Evolutionary conservation across 1,140 invertebrate species (phyloP), one percentile per base, ranked within the genome.

Genomic region (Calosoma granatense): DNA sequence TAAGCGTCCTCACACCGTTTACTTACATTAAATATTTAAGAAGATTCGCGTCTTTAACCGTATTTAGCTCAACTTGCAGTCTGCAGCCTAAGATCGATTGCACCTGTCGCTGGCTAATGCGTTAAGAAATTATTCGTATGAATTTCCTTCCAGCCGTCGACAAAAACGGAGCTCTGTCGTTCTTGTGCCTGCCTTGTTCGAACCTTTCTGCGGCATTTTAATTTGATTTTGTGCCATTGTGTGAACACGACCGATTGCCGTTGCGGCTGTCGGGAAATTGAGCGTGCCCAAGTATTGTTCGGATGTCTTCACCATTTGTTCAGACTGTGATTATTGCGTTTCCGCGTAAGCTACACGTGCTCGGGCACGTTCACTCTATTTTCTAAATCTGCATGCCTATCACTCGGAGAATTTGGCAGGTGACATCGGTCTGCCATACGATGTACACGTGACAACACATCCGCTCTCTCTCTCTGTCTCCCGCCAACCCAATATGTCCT

Each of bases 181-280:
- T n/a, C n/a, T n/a, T n/a, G n/a, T n/a, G n/a, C n/a, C n/a, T n/a
- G n/a, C n/a, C n/a, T n/a, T n/a, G n/a, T n/a, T n/a, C n/a, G 26
- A 36, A 36, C 41, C 17, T 47, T 47, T 47, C 17, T 47, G 41
- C 15, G 41, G 41, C 41, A 47, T 47, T 47, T 47, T 47, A 47
- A 47, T 47, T 47, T 47, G 41, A 47, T 47, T 47, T 47, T 3
- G 17, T 17, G 41, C 9, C 17, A 47, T 47, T 47, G 41, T 47
- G 41, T 17, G 41, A n/a, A 9, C 15, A 4, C 41, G 15, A n/a
- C 6, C 41, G 41, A 47, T 47, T 47, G 41, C 9, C 15, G 41
- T 17, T 9, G 41, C 17, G 41, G 17, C 15, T 47, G 41, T 17
- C 17, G n/a, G 41, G 41, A 47, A 47, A 47, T 47, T 47, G 41